phyloP scores from a whole-genome alignment of 1,140 invertebrate species.

The Geopemphigus sp. region DNA sequence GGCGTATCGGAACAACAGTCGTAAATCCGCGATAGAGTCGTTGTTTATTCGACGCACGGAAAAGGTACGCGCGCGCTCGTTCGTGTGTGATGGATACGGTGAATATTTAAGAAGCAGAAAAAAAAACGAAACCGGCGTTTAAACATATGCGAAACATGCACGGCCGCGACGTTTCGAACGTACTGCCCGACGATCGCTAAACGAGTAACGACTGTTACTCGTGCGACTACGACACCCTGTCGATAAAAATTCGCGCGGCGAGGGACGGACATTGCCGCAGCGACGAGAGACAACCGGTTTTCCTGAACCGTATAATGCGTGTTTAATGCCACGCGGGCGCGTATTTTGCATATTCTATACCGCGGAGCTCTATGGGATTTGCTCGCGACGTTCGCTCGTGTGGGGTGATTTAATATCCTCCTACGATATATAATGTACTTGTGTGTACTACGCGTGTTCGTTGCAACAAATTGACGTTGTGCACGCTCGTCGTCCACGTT shows the following conservation, averaged over 20 bases:
- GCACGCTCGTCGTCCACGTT: constrained; percentile 22
- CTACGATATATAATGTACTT: not conserved
- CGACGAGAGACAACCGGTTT: constrained; percentile 8
- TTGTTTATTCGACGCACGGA: constrained; percentile 7
- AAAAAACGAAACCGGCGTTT: not conserved
- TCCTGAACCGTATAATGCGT: not conserved
- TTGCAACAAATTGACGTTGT: constrained; percentile 44
- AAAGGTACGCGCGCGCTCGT: not conserved
- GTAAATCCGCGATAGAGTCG: not conserved
- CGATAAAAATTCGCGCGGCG: not conserved
- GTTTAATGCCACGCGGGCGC: not conserved
- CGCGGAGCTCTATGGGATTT: constrained; percentile 5
- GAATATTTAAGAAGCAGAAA: not conserved
- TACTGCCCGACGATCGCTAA: not conserved
- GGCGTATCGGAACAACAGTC: not conserved
- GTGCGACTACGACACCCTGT: not conserved
- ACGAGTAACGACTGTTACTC: constrained; percentile 5
- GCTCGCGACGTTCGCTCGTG: not conserved
- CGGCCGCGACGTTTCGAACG: not conserved
- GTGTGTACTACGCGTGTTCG: not conserved
- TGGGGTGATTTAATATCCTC: constrained; percentile 38
- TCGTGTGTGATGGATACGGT: constrained; percentile 26
- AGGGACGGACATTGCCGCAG: too few species aligned
- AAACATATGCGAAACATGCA: constrained; percentile 28
- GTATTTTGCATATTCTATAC: not conserved